phyloP scores from a whole-genome alignment of 1,140 invertebrate genomes.

The Daktulosphaira vitifoliae region DNA sequence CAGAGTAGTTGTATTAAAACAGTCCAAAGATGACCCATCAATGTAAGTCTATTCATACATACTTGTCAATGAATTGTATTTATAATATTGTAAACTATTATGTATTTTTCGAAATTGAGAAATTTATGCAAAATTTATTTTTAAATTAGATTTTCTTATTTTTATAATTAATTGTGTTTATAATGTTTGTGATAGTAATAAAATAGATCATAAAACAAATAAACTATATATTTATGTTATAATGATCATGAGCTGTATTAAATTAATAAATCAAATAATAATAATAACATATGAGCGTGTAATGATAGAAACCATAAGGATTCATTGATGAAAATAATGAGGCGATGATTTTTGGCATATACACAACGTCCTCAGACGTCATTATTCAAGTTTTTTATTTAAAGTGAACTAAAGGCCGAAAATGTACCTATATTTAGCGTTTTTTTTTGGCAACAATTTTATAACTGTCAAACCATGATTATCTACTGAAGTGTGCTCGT shows the following conservation, averaged over 20 bases:
- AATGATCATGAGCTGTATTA: too few species aligned
- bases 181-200: too few species aligned
- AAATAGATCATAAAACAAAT: too few species aligned
- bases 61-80: neutral
- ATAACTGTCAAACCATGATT: constrained; percentile 30
- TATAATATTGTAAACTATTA: too few species aligned
- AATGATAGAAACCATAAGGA: neutral
- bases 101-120: too few species aligned
- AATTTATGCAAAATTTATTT: too few species aligned
- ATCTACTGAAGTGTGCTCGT: constrained; percentile 8
- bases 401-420: constrained; percentile 22
- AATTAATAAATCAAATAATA: too few species aligned
- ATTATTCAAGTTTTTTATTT: constrained; percentile 19
- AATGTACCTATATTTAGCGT: constrained; percentile 17
- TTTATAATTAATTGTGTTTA: too few species aligned
- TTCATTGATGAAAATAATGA: constrained; percentile 14
- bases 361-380: constrained; percentile 13
- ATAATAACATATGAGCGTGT: neutral
- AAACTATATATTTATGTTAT: too few species aligned
- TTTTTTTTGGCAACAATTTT: constrained; percentile 21
- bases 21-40: constrained; percentile 48
- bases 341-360: constrained; percentile 10
- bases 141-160: too few species aligned
- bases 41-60: constrained; percentile 9
- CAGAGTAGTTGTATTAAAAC: constrained; percentile 73